phyloP scores from a whole-genome alignment of 2,888 invertebrate genomes.

The Dynastes maya region DNA sequence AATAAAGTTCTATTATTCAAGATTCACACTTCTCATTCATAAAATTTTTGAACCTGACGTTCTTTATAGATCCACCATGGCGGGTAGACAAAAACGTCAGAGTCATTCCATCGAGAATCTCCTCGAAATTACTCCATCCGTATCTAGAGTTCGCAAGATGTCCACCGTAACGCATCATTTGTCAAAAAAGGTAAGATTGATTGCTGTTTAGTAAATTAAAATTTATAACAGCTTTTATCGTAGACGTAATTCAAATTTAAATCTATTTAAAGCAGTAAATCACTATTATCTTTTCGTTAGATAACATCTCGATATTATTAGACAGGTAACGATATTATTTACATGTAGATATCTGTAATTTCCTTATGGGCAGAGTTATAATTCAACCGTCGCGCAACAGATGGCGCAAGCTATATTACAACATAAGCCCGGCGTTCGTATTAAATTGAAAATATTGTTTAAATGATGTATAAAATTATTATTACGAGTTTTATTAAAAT shows the following conservation, averaged over 20 bases:
- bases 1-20: too few relatives aligned
- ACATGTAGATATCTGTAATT: conserved; percentile 9
- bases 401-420: conserved; percentile 10
- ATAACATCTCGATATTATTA: background rate
- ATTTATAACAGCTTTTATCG: background rate
- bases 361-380: background rate
- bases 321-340: conserved; percentile 3
- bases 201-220: background rate
- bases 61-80: conserved; percentile 61
- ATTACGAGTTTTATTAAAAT: too few relatives aligned
- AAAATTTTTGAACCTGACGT: too few relatives aligned
- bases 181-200: conserved; percentile 47
- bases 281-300: background rate
- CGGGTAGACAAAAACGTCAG: conserved; percentile 71
- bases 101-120: conserved; percentile 74
- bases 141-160: conserved; percentile 62
- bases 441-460: too few relatives aligned
- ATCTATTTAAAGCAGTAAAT: background rate
- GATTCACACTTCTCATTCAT: too few relatives aligned
- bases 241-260: background rate
- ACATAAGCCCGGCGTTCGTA: too few relatives aligned
- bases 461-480: too few relatives aligned
- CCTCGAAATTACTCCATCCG: conserved; percentile 70
- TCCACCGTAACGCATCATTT: conserved; percentile 39
- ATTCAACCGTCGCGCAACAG: background rate